Percentiles rank a stretch among this genome's conserved stretches.
Evolutionary conservation across 2,113 vertebrate species (phyloP).

Genomic region (Gyps fulvus): DNA sequence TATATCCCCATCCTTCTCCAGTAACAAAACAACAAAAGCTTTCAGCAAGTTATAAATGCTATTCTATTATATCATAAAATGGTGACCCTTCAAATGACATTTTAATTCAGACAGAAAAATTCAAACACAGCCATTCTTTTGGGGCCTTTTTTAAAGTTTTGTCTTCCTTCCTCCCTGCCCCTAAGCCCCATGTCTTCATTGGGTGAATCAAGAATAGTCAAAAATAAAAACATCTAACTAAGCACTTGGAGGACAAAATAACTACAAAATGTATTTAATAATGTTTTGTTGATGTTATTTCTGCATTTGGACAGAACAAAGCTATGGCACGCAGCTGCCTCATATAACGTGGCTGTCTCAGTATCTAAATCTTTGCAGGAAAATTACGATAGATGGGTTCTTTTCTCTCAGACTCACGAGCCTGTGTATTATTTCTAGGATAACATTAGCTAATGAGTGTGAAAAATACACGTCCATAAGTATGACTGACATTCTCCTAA

Average conservation of each 20-base stretch:
- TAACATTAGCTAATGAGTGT: conserved; percentile 16
- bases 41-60: neutral
- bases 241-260: neutral
- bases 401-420: neutral
- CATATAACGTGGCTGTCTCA: neutral
- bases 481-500: neutral
- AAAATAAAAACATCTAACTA: neutral
- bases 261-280: neutral
- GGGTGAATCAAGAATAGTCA: neutral
- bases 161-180: neutral
- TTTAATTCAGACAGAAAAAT: neutral
- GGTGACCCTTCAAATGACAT: neutral
- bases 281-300: neutral
- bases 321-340: neutral
- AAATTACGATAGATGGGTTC: neutral
- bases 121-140: neutral
- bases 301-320: neutral
- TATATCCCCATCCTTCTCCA: neutral
- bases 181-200: neutral
- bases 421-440: neutral
- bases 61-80: neutral
- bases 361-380: neutral
- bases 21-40: neutral
- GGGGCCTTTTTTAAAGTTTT: neutral
- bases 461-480: conserved; percentile 20